A percentile compares a stretch with the other conserved stretches of the same genome.
Conservation (phyloP, 2,797 vertebrate species). For the Urophycis tenuis region DNA sequence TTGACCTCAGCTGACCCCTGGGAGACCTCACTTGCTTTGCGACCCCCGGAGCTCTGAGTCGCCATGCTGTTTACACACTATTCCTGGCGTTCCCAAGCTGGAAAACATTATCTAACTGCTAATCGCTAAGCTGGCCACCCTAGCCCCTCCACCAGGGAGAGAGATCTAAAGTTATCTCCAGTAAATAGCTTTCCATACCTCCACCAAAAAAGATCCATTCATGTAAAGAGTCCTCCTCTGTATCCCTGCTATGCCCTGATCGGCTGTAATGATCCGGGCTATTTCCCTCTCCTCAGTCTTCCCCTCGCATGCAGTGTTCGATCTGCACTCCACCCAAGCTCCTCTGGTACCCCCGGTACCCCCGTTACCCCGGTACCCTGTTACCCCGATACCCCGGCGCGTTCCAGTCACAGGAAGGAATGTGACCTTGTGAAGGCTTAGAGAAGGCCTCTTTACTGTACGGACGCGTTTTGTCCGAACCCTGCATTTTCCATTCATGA, state of each 20-base stretch:
- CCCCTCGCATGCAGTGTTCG: neutral
- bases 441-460: neutral
- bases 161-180: neutral
- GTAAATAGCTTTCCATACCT: neutral
- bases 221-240: neutral
- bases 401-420: neutral
- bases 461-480: too few species aligned
- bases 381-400: neutral
- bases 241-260: neutral
- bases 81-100: neutral
- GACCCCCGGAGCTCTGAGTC: neutral
- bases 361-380: too few species aligned
- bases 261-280: neutral
- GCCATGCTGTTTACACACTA: neutral
- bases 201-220: neutral
- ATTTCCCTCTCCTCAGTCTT: neutral
- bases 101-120: slow-evolving; percentile 1
- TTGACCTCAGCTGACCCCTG: slow-evolving; percentile 45
- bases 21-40: slow-evolving; percentile 17
- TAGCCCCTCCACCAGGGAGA: neutral
- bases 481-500: neutral
- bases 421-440: neutral
- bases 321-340: neutral
- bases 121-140: neutral
- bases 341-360: neutral